Evolutionary conservation across 1,140 invertebrate species (phyloP), one percentile per base, ranked within the genome.

Genomic region (Muscidifurax raptorellus): DNA sequence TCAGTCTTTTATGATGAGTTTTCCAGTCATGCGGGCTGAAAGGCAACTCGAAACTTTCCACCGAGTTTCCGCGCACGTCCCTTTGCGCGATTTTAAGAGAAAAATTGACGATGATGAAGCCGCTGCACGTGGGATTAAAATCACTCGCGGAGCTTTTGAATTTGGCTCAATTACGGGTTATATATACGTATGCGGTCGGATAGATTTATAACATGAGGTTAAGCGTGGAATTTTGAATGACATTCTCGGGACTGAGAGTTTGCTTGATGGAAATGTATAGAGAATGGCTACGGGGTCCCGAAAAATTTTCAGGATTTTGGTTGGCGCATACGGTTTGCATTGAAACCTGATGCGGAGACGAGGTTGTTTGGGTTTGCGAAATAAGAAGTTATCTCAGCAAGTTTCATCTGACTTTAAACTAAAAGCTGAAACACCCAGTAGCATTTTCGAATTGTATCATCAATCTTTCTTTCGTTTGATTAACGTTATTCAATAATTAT

Each of bases 31-130:
- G 30, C 30, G 9, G 30, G 15, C 25, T 72, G 69, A 72, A 72
- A 72, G 13, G 69, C 69, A 72, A 72, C 69, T 72, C 69, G 69
- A 72, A 72, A 72, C 69, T 72, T 72, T 0, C 69, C 15, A 67
- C 5, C 3, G 18, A 22, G 28, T 32, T 72, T 28, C 69, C 13
- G 12, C 52, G 52, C 52, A 22, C 22, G 18, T 22, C 52, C 44
- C 44, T 47, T 47, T 47, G 13, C 44, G 15, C 22, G 52, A 59
- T 59, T 59, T n/a, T 7, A 2, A n/a, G 22, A 22, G 18, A n/a
- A 59, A 59, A 59, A 59, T 22, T 59, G 52, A 7, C 52, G 18
- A 22, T 59, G 52, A 59, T 59, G 52, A 22, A 22, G 6, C 52
- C 52, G 22, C 52, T 59, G 52, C 9, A n/a, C 52, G 18, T 7